These are phyloP conservation scores for Limonius californicus DNA, from an alignment of 1,140 invertebrate species.

Conservation along the genomic window DNA sequence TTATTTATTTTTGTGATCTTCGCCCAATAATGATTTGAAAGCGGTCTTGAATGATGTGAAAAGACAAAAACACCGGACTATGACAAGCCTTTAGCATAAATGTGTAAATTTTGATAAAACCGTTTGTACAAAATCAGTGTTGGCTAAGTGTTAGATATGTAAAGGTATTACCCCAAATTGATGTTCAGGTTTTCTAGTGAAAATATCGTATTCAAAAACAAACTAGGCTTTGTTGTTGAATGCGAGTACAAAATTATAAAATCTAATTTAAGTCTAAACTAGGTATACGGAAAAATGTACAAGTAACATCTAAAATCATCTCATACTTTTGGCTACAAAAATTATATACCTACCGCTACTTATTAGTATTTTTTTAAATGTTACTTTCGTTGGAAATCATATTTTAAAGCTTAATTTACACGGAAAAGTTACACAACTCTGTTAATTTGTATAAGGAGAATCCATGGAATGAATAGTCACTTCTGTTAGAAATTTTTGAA, in stretches of 20 bases:
- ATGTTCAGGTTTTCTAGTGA: constrained; percentile 23
- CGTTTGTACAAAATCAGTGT: constrained; percentile 41
- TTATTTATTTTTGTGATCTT: too few species aligned
- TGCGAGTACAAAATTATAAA: constrained; percentile 18
- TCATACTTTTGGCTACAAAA: neutral
- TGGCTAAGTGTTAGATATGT: constrained; percentile 36
- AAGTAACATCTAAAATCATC: constrained; percentile 23
- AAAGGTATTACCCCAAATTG: constrained; percentile 15
- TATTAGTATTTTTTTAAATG: too few species aligned
- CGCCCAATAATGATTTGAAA: constrained; percentile 18
- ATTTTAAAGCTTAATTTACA: too few species aligned
- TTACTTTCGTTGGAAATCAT: too few species aligned
- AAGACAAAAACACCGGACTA: constrained; percentile 16
- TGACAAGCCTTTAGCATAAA: constrained; percentile 13
- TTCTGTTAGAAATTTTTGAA: too few species aligned
- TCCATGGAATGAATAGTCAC: too few species aligned
- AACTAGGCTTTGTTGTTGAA: constrained; percentile 18
- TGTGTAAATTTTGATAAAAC: constrained; percentile 5
- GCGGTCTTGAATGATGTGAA: constrained; percentile 32
- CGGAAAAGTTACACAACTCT: too few species aligned
- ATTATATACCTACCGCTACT: too few species aligned
- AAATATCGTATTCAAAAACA: constrained; percentile 14
- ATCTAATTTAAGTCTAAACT: constrained; percentile 31
- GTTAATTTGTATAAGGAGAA: too few species aligned
- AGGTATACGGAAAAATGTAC: constrained; percentile 45